Evolutionary conservation across 1,140 invertebrate genomes (phyloP).

Genomic region (Gonatopus flavifemur): DNA sequence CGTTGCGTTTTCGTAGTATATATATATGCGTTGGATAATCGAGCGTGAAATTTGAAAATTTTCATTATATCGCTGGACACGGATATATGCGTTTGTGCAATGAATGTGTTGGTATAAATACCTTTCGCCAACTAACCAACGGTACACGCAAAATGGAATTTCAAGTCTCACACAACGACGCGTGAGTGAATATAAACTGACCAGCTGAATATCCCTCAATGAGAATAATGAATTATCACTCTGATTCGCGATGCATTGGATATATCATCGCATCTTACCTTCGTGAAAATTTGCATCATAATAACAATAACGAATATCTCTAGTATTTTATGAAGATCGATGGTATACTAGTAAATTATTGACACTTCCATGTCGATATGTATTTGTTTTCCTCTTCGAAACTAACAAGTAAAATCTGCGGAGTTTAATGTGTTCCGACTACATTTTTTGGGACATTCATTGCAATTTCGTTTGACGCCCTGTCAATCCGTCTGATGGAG

Average conservation of each 20-base stretch:
- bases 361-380: too few relatives aligned
- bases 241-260: too few relatives aligned
- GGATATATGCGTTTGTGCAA: not conserved
- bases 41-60: conserved; percentile 53
- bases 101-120: too few relatives aligned
- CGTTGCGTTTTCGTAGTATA: conserved; percentile 4
- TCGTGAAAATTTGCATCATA: conserved; percentile 15
- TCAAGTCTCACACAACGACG: conserved; percentile 19
- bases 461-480: conserved; percentile 11
- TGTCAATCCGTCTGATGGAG: conserved; percentile 25
- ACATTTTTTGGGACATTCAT: not conserved
- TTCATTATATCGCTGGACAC: conserved; percentile 34
- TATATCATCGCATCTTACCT: too few relatives aligned
- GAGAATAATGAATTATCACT: too few relatives aligned
- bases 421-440: too few relatives aligned
- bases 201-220: too few relatives aligned
- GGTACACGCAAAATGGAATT: conserved; percentile 30
- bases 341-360: too few relatives aligned
- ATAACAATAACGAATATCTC: too few relatives aligned
- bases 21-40: conserved; percentile 41
- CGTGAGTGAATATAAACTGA: conserved; percentile 4
- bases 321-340: too few relatives aligned
- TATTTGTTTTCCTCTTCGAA: too few relatives aligned
- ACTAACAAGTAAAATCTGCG: too few relatives aligned
- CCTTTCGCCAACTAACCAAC: conserved; percentile 22